Percentiles rank a stretch among this genome's conserved stretches.
phyloP scores from a whole-genome alignment of 2,113 vertebrate genomes.

The pig (Sus scrofa) region T2T-Sscrofa CM000824.6:133173001-133173500 shows the following conservation, averaged over 20 bases:
- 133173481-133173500: not conserved
- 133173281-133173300: not conserved
- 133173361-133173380: conserved; percentile 6
- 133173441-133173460: not conserved
- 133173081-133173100: too few relatives aligned
- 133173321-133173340: not conserved
- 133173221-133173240: not conserved
- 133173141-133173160: too few relatives aligned
- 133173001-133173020: too few relatives aligned
- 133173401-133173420: not conserved
- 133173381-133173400: not conserved
- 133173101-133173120: too few relatives aligned
- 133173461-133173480: not conserved
- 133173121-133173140: too few relatives aligned
- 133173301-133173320: not conserved
- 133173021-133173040: too few relatives aligned
- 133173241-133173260: not conserved
- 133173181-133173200: too few relatives aligned
- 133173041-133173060: too few relatives aligned
- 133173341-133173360: not conserved
- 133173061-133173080: too few relatives aligned
- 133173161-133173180: too few relatives aligned
- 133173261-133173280: not conserved
- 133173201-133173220: too few relatives aligned
- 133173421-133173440: not conserved